These are phyloP conservation scores for Polia nebulosa DNA, from an alignment of 2,888 invertebrate genomes.

Conservation along the genomic window DNA sequence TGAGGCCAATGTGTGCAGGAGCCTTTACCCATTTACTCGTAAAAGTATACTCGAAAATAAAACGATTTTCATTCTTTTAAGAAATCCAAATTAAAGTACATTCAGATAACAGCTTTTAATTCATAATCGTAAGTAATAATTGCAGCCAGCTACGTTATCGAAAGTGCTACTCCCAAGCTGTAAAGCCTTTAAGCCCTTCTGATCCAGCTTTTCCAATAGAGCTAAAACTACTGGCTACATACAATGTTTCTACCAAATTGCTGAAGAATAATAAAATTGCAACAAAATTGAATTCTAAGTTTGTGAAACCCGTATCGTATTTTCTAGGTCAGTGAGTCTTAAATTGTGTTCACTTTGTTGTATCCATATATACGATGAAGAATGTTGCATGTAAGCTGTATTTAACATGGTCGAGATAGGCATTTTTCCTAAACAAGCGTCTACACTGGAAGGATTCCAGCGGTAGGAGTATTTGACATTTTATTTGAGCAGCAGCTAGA, in stretches of 20 bases:
- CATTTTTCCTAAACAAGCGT: background rate
- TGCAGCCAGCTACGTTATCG: constrained; percentile 4
- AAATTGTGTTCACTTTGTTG: constrained; percentile 45
- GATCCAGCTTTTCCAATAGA: constrained; percentile 43
- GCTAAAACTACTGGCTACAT: constrained; percentile 13
- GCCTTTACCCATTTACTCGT: too few species aligned
- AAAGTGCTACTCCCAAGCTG: constrained; percentile 14
- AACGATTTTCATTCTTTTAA: too few species aligned
- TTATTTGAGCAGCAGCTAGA: background rate
- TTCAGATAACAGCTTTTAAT: background rate
- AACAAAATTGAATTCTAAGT: constrained; percentile 59
- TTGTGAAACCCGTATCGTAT: constrained; percentile 31
- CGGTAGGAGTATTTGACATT: background rate
- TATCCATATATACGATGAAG: constrained; percentile 12
- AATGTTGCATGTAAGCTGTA: background rate
- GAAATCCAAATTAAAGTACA: background rate
- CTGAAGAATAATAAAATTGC: constrained; percentile 51
- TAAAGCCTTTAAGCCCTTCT: constrained; percentile 20
- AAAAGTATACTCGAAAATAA: too few species aligned
- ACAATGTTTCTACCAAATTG: constrained; percentile 54
- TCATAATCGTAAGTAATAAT: constrained; percentile 1
- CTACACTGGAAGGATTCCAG: background rate
- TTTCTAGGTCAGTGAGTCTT: constrained; percentile 38
- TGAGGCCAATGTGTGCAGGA: background rate
- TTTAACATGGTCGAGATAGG: background rate